phyloP scores from a whole-genome alignment of 2,113 vertebrate genomes.

The Triplophysa rosa region DNA sequence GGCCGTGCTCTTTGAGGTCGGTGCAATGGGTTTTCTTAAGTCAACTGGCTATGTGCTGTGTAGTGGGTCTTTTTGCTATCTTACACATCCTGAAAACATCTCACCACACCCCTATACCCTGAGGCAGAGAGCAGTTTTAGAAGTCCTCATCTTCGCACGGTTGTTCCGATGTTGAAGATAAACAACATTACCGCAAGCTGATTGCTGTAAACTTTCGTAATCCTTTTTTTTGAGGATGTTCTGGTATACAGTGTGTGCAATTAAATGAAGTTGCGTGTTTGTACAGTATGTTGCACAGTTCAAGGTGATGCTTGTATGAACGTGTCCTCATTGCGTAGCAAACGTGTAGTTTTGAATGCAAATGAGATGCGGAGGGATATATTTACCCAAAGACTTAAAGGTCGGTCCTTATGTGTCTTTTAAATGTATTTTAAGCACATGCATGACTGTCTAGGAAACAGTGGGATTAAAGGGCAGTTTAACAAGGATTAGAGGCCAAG shows the following conservation, averaged over 20 bases:
- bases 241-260: background rate
- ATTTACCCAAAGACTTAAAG: background rate
- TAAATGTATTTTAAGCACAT: background rate
- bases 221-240: background rate
- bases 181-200: background rate
- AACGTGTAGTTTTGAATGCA: slow-evolving; percentile 10
- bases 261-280: background rate
- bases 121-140: slow-evolving; percentile 9
- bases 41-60: background rate
- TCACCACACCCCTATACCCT: slow-evolving; percentile 3
- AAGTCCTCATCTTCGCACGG: background rate
- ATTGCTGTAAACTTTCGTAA: background rate
- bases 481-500: background rate
- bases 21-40: background rate
- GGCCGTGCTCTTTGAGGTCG: slow-evolving; percentile 93
- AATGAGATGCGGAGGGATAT: background rate
- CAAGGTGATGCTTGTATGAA: slow-evolving; percentile 34
- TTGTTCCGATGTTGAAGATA: background rate
- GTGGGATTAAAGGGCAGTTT: background rate
- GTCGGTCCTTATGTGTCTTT: background rate
- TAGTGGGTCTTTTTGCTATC: slow-evolving; percentile 16
- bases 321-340: background rate
- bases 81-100: background rate
- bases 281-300: background rate
- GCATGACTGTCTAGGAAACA: background rate